Conservation (phyloP, 2,888 invertebrate species). For the Rotaria magnacalcarata region DNA sequence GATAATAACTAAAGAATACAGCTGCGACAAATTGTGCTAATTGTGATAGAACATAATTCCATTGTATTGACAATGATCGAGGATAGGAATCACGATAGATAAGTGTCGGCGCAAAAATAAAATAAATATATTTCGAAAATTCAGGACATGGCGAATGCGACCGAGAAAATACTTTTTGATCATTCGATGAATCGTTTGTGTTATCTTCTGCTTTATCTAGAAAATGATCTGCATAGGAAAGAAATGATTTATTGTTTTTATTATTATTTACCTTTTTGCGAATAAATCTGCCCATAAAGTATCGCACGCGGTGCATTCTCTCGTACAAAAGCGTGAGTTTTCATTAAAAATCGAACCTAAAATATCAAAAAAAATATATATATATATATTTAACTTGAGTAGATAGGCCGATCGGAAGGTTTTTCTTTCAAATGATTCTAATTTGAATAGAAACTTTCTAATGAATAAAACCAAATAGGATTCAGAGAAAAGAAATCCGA, state of each 20-base stretch:
- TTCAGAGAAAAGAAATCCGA: too few species aligned
- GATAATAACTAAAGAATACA: slow-evolving; percentile 74
- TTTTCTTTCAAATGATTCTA: too few species aligned
- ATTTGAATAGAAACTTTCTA: too few species aligned
- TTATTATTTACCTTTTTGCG: background rate
- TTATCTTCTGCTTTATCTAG: slow-evolving; percentile 25
- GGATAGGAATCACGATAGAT: slow-evolving; percentile 79
- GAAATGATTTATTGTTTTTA: background rate
- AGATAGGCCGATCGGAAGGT: too few species aligned
- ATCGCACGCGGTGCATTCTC: slow-evolving; percentile 62
- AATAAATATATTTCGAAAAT: slow-evolving; percentile 74
- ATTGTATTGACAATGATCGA: slow-evolving; percentile 64
- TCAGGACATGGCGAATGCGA: slow-evolving; percentile 59
- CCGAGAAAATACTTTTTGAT: slow-evolving; percentile 39
- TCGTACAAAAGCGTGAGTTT: slow-evolving; percentile 75
- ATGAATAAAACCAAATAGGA: too few species aligned
- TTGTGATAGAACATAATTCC: slow-evolving; percentile 70
- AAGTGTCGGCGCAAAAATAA: slow-evolving; percentile 79
- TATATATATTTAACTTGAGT: too few species aligned
- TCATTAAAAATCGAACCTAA: slow-evolving; percentile 76
- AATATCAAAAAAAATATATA: slow-evolving; percentile 44
- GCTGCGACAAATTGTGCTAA: slow-evolving; percentile 73
- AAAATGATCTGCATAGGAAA: background rate
- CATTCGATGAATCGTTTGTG: background rate
- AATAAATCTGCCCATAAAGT: background rate